Conservation (phyloP, 2,113 vertebrate genomes). For the Muntiacus reevesi region DNA sequence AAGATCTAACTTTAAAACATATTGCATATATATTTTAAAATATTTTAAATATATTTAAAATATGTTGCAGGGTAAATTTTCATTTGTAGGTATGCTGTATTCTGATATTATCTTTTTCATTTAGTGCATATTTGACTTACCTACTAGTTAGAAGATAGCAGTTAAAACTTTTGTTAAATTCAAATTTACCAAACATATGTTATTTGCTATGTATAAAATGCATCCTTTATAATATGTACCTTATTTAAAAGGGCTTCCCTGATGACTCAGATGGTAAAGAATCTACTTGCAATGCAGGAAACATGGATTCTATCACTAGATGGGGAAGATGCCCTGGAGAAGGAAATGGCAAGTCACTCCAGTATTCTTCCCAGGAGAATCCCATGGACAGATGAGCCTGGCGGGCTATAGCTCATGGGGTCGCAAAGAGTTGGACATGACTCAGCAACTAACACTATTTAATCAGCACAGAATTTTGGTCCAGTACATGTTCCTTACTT, state of each 20-base stretch:
- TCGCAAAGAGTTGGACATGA: not conserved
- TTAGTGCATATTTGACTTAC: not conserved
- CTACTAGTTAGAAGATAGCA: not conserved
- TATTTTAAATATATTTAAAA: too few species aligned
- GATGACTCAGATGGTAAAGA: not conserved
- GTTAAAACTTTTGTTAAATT: not conserved
- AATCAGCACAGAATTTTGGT: not conserved
- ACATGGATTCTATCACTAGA: not conserved
- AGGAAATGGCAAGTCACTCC: not conserved
- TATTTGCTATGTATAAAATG: not conserved
- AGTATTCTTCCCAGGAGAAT: not conserved
- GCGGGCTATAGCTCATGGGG: accelerated
- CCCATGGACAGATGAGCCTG: not conserved
- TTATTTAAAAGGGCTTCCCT: not conserved
- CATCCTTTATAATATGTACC: not conserved
- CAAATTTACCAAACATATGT: not conserved
- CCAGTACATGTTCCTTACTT: not conserved
- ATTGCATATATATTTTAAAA: too few species aligned
- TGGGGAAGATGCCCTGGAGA: not conserved
- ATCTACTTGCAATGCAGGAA: not conserved
- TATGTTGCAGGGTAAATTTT: not conserved
- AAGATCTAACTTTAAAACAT: not conserved
- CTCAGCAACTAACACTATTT: not conserved
- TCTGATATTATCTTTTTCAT: not conserved
- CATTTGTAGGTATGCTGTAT: not conserved